These are phyloP conservation scores for Geopemphigus sp. DNA, from an alignment of 1,140 invertebrate species.

Conservation along the genomic window DNA sequence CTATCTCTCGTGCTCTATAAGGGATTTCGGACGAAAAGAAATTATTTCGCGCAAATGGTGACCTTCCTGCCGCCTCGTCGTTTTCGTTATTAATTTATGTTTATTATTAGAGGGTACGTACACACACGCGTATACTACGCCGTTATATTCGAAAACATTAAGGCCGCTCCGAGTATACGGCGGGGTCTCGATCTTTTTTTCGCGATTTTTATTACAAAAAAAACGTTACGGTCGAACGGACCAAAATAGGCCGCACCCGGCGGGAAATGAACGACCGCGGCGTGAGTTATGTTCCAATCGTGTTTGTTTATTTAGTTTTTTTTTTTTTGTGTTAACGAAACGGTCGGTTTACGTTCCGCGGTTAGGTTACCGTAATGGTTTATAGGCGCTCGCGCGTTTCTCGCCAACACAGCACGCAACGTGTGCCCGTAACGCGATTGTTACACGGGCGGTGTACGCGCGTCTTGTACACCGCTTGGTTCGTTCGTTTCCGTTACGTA, in stretches of 20 bases:
- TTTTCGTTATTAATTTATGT: slow-evolving; percentile 46
- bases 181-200: slow-evolving; percentile 28
- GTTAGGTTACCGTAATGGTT: no score
- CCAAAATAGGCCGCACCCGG: neutral
- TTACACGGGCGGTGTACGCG: no score
- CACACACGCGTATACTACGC: no score
- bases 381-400: no score
- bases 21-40: slow-evolving; percentile 41
- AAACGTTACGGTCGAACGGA: neutral
- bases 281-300: slow-evolving; percentile 22
- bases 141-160: slow-evolving; percentile 25
- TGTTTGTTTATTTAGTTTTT: no score
- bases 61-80: slow-evolving; percentile 23
- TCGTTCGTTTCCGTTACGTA: no score
- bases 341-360: neutral
- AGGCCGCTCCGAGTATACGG: neutral
- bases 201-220: slow-evolving; percentile 28
- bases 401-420: no score
- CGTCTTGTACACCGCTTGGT: no score
- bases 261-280: slow-evolving; percentile 13
- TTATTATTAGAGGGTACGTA: slow-evolving; percentile 24
- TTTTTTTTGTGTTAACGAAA: no score
- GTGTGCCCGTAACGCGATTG: no score
- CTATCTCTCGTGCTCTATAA: slow-evolving; percentile 29
- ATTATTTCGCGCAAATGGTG: slow-evolving; percentile 43